These are phyloP conservation scores for Vespertilio murinus DNA, from an alignment of 2,797 vertebrate species.

Conservation along the genomic window DNA sequence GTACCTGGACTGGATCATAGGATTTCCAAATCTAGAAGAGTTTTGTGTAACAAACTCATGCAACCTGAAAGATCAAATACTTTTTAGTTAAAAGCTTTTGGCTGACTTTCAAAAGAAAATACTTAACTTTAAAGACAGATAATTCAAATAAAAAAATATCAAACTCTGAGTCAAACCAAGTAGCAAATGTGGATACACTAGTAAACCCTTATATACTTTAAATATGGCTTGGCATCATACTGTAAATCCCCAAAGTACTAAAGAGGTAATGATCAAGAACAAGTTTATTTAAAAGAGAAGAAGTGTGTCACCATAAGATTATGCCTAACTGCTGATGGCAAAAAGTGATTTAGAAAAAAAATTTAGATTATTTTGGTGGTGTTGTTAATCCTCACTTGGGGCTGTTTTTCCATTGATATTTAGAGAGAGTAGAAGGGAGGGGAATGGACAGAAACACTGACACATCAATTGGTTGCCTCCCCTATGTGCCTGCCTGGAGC, in stretches of 20 bases:
- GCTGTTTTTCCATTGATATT: too few relatives aligned
- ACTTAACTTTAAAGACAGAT: background rate
- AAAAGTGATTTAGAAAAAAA: background rate
- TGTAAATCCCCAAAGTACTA: background rate
- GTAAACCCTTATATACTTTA: background rate
- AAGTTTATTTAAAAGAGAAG: background rate
- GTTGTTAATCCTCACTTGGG: too few relatives aligned
- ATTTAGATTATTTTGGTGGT: background rate
- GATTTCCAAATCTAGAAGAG: background rate
- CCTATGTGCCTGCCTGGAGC: too few relatives aligned
- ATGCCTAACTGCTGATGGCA: background rate
- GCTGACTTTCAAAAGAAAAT: background rate
- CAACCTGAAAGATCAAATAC: background rate
- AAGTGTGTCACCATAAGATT: background rate
- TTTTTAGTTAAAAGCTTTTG: background rate
- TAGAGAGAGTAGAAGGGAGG: too few relatives aligned
- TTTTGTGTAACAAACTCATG: background rate
- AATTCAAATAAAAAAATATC: background rate
- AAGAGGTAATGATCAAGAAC: background rate
- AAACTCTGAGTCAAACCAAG: slow-evolving; percentile 1
- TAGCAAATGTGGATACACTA: background rate
- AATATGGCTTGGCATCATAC: background rate
- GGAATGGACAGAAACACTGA: too few relatives aligned
- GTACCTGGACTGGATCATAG: background rate
- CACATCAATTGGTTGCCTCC: too few relatives aligned